phyloP scores from a whole-genome alignment of 2,113 vertebrate genomes.

The Vimba vimba region DNA sequence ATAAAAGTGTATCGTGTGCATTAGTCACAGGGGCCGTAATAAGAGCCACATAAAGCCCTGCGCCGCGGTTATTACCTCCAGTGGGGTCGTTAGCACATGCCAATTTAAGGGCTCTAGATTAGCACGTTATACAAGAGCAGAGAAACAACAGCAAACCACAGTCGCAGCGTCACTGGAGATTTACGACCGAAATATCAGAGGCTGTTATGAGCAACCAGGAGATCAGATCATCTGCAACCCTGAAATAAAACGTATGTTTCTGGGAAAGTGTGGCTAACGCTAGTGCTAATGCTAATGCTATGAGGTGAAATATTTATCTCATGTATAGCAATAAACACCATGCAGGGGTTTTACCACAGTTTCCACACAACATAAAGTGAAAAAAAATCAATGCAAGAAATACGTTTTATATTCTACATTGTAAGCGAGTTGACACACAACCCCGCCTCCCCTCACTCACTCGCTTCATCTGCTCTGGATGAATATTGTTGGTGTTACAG shows the following conservation, averaged over 20 bases:
- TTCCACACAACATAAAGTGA: neutral
- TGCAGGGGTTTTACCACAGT: neutral
- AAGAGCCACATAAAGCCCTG: constrained; percentile 38
- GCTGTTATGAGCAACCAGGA: too few relatives aligned
- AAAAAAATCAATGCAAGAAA: neutral
- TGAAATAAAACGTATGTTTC: too few relatives aligned
- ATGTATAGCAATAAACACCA: neutral
- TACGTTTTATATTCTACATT: too few relatives aligned
- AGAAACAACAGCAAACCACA: constrained; percentile 13
- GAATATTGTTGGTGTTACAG: too few relatives aligned
- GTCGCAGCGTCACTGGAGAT: neutral
- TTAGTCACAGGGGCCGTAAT: constrained; percentile 63
- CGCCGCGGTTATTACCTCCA: constrained; percentile 46
- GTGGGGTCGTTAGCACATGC: constrained; percentile 36
- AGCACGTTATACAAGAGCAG: neutral
- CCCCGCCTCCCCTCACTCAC: too few relatives aligned
- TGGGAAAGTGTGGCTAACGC: too few relatives aligned
- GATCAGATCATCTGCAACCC: too few relatives aligned
- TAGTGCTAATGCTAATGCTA: too few relatives aligned
- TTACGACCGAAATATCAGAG: neutral
- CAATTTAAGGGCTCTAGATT: constrained; percentile 22
- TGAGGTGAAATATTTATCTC: neutral
- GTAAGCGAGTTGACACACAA: too few relatives aligned
- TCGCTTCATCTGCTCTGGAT: too few relatives aligned
- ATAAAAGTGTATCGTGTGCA: constrained; percentile 67